A percentile compares a stretch with the other conserved stretches of the same genome.
Evolutionary conservation across 2,888 invertebrate genomes (phyloP).

Genomic region (Eristalinus aeneus): DNA sequence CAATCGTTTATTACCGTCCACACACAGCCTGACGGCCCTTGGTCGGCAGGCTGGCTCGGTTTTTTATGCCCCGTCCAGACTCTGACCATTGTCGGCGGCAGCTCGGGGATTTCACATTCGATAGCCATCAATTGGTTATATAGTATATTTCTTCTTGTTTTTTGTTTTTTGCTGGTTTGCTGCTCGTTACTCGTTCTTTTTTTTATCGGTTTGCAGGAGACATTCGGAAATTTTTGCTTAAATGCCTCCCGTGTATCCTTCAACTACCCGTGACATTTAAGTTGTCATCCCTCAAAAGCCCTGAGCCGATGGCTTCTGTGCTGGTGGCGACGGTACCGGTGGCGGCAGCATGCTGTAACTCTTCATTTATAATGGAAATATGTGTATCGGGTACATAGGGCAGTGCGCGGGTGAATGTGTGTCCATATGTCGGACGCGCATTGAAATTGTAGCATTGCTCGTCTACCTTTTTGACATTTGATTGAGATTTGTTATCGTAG

Average conservation of each 20-base stretch:
- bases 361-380: constrained; percentile 66
- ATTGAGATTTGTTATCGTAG: constrained; percentile 80
- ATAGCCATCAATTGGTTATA: constrained; percentile 64
- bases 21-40: constrained; percentile 10
- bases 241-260: constrained; percentile 41
- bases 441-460: constrained; percentile 78
- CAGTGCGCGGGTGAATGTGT: constrained; percentile 21
- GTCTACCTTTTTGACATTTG: constrained; percentile 80
- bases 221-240: constrained; percentile 61
- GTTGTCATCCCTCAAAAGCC: constrained; percentile 50
- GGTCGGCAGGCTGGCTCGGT: neutral
- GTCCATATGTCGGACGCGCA: constrained; percentile 58
- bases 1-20: constrained; percentile 66
- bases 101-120: constrained; percentile 65
- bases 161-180: neutral
- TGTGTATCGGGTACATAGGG: constrained; percentile 10
- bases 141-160: neutral
- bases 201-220: neutral
- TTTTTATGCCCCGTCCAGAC: neutral
- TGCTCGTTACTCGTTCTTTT: neutral
- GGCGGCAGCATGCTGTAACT: constrained; percentile 58
- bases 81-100: constrained; percentile 44
- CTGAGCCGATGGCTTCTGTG: neutral
- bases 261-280: constrained; percentile 68
- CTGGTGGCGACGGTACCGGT: neutral